Evolutionary conservation across 2,113 vertebrate species (phyloP).

Genomic region (Ailurus styani): DNA sequence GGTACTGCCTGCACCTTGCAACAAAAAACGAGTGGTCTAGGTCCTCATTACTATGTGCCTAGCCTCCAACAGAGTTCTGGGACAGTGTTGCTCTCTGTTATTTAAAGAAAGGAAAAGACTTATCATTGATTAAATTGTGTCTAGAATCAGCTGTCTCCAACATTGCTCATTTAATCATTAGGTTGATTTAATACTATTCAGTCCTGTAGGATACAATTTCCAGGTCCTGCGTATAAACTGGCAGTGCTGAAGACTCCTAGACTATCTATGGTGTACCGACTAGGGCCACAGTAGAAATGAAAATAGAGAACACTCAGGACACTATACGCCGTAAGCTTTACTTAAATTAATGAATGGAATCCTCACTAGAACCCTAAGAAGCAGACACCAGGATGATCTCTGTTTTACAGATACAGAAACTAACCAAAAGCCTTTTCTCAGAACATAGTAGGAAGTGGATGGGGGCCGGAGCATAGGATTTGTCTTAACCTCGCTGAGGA

Average conservation of each 20-base stretch:
- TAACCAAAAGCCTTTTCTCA: not conserved
- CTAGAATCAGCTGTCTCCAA: not conserved
- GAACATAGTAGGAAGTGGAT: not conserved
- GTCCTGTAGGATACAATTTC: not conserved
- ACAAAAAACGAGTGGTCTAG: not conserved
- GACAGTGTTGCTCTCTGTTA: not conserved
- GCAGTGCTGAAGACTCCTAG: not conserved
- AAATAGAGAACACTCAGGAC: not conserved
- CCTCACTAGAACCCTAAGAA: not conserved
- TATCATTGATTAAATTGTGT: not conserved
- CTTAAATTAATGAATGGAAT: not conserved
- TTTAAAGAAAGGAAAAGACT: not conserved
- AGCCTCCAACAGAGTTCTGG: not conserved
- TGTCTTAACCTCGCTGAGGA: not conserved
- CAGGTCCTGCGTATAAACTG: not conserved
- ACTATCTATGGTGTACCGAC: not conserved
- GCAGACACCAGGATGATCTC: not conserved
- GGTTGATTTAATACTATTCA: not conserved
- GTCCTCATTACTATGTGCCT: not conserved
- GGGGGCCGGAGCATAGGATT: not conserved
- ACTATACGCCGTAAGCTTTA: not conserved
- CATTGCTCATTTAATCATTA: not conserved
- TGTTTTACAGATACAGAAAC: not conserved
- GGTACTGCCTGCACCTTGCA: not conserved
- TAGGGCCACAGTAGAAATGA: not conserved